Base-by-base conservation (phyloP, 2,888 invertebrate species). In the Caenorhabditis virilis region DNA sequence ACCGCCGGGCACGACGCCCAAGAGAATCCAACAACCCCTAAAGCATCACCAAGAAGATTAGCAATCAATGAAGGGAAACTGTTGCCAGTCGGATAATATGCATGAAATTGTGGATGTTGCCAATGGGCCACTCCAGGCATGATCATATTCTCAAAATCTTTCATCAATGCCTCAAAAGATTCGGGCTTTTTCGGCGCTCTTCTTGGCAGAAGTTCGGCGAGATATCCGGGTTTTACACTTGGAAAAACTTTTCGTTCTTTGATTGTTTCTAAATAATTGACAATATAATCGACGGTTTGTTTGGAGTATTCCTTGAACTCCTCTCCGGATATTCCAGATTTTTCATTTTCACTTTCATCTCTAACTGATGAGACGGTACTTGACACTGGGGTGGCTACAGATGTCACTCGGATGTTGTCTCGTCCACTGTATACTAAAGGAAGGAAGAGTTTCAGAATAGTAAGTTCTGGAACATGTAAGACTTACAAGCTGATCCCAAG, bases 191-290 rank as follows among this genome's bases (percentile, higher is more conserved):
- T 85, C 0, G 94, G 94, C 0, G 94, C 90, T 76, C 90, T 89
- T 13, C 87, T 83, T 1, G 94, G 93, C 66, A 94, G 84, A 70
- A 91, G 86, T 38, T 89, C 88, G 56, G 89, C 87, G 47, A 95
- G 87, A 85, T 93, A 95, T 2, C 94, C 94, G 0, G 94, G 94
- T 80, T 92, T 92, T 35, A 94, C 90, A 65, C 89, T 89, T 0
- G 94, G 92, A 15, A 92, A 91, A 9, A 95, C 93, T 18, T 91
- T 88, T 38, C 92, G 88, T 42, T 89, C 87, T 18, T 88, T 87
- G 74, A 94, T 87, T 38, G 35, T 53, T 9, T 36, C 89, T 88
- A 93, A 88, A 83, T 94, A 94, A 69, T 91, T 89, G 85, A 92
- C 92, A 76, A 95, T 93, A 84, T 92, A 93, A 84, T 95, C 94